These are phyloP conservation scores for Apodemus speciosus DNA, from an alignment of 2,113 vertebrate species.

Conservation along the genomic window DNA sequence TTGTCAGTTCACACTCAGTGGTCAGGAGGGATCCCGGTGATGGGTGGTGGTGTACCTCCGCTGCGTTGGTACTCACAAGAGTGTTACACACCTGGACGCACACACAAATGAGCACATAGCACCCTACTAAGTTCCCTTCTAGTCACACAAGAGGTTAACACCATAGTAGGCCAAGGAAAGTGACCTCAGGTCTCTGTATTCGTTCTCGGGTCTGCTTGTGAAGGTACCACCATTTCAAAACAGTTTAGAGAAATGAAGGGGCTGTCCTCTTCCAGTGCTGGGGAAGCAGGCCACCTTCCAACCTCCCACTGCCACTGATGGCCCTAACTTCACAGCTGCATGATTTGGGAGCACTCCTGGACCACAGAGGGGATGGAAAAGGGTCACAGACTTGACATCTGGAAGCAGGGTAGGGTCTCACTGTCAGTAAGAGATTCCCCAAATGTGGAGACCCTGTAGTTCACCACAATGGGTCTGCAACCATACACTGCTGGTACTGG, in stretches of 20 bases:
- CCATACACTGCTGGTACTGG: background rate
- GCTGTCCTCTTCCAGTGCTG: background rate
- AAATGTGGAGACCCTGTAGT: background rate
- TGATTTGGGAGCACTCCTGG: background rate
- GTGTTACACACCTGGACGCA: background rate
- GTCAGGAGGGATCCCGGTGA: background rate
- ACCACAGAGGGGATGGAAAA: background rate
- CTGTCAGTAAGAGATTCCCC: background rate
- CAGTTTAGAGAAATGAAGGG: background rate
- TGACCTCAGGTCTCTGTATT: background rate
- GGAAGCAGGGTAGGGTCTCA: background rate
- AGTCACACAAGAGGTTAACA: background rate
- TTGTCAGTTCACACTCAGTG: background rate
- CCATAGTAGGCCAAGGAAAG: background rate
- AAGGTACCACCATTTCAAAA: background rate
- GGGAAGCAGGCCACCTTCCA: background rate
- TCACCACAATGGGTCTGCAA: background rate
- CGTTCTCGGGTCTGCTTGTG: background rate
- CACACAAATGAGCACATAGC: rapidly evolving
- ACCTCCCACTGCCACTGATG: background rate
- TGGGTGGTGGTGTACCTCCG: background rate
- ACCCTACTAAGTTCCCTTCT: no score
- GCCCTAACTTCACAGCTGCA: no score
- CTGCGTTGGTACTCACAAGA: background rate
- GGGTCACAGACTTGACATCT: background rate